These are phyloP conservation scores for Ctenopoma kingsleyae DNA, from an alignment of 2,797 vertebrate genomes.

Conservation along the genomic window DNA sequence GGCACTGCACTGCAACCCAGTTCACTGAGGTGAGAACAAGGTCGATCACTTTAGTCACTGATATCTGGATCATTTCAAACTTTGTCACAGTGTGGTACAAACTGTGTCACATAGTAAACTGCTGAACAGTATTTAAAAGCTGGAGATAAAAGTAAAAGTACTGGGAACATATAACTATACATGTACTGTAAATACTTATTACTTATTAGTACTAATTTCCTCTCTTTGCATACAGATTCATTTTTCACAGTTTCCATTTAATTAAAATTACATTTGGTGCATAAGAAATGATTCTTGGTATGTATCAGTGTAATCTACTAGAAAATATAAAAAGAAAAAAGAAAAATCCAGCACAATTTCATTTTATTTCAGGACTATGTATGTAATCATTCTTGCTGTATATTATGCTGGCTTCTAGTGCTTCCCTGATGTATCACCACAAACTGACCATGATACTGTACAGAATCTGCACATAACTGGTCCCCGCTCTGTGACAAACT, in stretches of 20 bases:
- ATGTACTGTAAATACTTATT: conserved; percentile 1
- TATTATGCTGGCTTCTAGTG: conserved; percentile 4
- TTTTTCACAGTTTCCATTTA: background rate
- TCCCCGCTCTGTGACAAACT: conserved; percentile 24
- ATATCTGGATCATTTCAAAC: conserved; percentile 1
- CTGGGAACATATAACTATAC: conserved; percentile 3
- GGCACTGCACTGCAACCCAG: background rate
- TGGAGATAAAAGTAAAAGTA: conserved; percentile 7
- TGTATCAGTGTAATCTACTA: background rate
- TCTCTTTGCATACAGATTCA: background rate
- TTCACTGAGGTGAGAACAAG: background rate
- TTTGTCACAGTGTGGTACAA: conserved; percentile 6
- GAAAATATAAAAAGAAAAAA: too few relatives aligned
- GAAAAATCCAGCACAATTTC: background rate
- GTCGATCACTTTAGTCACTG: background rate
- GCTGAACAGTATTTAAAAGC: background rate
- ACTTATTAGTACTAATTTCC: background rate
- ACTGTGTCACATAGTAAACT: background rate
- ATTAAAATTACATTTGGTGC: conserved; percentile 10
- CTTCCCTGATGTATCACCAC: conserved; percentile 11
- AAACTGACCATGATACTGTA: conserved; percentile 17
- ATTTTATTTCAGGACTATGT: conserved; percentile 4
- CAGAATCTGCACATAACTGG: conserved; percentile 16
- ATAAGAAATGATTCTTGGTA: background rate
- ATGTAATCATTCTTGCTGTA: conserved; percentile 7